phyloP scores from a whole-genome alignment of 2,797 vertebrate species.

The Borostomias antarcticus region DNA sequence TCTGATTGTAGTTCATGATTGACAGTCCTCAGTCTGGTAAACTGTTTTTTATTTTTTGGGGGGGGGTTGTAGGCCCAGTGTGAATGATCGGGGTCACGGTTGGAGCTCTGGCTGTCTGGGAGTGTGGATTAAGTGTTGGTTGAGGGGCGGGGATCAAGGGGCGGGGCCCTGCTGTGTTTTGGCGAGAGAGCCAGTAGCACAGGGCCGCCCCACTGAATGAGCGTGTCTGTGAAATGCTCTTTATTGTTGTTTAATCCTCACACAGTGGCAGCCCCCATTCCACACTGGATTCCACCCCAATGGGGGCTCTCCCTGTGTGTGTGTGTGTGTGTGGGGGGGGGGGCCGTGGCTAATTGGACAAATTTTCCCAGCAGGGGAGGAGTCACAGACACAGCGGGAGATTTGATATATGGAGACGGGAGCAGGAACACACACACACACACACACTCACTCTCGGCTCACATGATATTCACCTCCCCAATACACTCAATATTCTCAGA shows the following conservation, averaged over 20 bases:
- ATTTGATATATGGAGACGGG: conserved; percentile 81
- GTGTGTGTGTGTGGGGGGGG: conserved; percentile 26
- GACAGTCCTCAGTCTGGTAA: no score
- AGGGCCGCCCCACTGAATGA: conserved; percentile 69
- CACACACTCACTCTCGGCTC: conserved; percentile 8
- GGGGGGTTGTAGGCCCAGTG: no score
- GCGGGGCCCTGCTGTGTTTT: conserved; percentile 58
- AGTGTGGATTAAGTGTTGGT: conserved; percentile 6
- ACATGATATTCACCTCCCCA: no score
- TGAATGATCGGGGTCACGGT: conserved; percentile 56
- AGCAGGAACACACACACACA: conserved; percentile 35
- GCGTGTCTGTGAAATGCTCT: conserved; percentile 76
- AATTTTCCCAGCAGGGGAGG: conserved; percentile 93
- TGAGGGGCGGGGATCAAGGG: conserved; percentile 52
- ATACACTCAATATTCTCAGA: neutral
- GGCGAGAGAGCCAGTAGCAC: conserved; percentile 62
- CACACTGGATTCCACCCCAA: conserved; percentile 83
- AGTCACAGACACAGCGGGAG: conserved; percentile 77
- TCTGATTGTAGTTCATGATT: no score
- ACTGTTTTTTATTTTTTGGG: no score
- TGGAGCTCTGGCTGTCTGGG: conserved; percentile 31
- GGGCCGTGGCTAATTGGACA: conserved; percentile 95
- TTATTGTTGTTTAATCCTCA: conserved; percentile 84
- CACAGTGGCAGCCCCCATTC: conserved; percentile 83
- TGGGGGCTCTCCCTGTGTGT: conserved; percentile 22